Evolutionary conservation across 2,888 invertebrate genomes (phyloP).

Genomic region (Boloria selene): DNA sequence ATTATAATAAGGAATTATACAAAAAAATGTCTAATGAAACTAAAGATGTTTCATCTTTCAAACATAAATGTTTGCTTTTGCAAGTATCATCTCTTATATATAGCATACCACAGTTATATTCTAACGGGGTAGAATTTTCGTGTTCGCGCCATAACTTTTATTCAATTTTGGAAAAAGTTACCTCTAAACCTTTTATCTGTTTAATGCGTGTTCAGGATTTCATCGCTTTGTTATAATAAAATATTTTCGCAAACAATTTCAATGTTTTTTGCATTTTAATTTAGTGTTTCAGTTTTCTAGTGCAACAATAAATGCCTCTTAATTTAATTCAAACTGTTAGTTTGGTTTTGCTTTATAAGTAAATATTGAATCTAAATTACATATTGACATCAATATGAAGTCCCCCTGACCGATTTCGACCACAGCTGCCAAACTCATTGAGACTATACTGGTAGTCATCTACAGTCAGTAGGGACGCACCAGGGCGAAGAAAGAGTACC

Average conservation of each 20-base stretch:
- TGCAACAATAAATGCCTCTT: no score
- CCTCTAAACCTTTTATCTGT: slow-evolving; percentile 22
- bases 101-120: not conserved
- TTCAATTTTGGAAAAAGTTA: slow-evolving; percentile 30
- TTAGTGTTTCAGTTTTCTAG: not conserved
- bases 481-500: no score
- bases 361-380: no score
- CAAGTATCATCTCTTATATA: slow-evolving; percentile 12
- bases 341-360: no score
- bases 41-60: not conserved
- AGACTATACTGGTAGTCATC: no score
- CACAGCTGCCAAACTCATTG: no score
- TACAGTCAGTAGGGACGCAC: no score
- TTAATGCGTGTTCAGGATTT: slow-evolving; percentile 20
- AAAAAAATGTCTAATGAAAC: no score
- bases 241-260: slow-evolving; percentile 16
- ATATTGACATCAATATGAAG: no score
- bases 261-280: slow-evolving; percentile 1
- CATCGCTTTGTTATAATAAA: slow-evolving; percentile 13
- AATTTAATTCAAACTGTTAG: no score
- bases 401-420: no score
- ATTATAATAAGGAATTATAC: no score
- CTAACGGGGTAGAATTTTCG: slow-evolving; percentile 30
- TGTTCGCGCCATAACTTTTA: slow-evolving; percentile 37
- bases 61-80: not conserved